Conservation (phyloP, 2,113 vertebrate species). For the Ploceus nigricollis region DNA sequence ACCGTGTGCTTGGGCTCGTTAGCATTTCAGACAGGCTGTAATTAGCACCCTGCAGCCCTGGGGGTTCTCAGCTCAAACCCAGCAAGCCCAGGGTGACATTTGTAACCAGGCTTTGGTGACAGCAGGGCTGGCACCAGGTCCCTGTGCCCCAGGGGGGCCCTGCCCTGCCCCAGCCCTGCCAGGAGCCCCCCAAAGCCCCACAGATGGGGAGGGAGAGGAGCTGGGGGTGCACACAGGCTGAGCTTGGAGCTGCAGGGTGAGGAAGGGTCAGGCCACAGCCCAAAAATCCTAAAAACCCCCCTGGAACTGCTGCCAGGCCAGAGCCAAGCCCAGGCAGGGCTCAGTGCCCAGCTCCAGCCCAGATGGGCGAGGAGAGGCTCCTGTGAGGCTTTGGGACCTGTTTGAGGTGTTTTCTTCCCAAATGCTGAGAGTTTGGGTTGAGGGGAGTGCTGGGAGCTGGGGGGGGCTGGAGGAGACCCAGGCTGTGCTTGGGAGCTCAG, state of each 20-base stretch:
- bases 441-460: neutral
- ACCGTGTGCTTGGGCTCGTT: neutral
- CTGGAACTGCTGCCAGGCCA: neutral
- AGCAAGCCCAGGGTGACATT: neutral
- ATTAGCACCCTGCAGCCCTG: no score
- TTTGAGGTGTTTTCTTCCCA: neutral
- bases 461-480: neutral
- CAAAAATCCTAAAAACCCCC: neutral
- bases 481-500: neutral
- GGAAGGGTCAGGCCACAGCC: neutral
- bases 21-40: neutral
- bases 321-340: neutral
- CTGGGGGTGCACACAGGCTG: neutral
- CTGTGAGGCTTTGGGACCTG: rapidly evolving
- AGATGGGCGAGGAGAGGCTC: neutral
- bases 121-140: neutral
- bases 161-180: neutral
- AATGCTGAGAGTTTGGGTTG: no score
- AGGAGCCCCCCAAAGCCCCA: neutral
- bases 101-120: neutral
- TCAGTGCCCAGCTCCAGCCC: neutral
- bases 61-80: no score
- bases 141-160: neutral
- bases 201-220: neutral
- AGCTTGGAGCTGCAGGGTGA: neutral